These are phyloP conservation scores for Gallinago jamesoni DNA, from an alignment of 2,113 vertebrate species.

Conservation along the genomic window DNA sequence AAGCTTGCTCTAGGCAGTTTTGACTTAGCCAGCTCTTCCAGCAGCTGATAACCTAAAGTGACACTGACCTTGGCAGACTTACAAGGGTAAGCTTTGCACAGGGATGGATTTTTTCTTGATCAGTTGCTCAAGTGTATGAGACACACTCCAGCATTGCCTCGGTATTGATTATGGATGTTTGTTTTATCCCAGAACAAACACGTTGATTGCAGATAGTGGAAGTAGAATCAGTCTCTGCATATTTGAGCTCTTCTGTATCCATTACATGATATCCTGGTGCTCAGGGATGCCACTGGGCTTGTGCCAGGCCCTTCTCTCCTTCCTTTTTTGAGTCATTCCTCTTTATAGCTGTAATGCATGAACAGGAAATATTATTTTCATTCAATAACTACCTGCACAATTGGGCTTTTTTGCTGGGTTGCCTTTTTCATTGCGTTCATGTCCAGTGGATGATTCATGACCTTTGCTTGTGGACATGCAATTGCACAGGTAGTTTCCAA, in stretches of 20 bases:
- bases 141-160: not conserved
- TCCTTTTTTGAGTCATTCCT: not conserved
- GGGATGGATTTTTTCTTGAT: not conserved
- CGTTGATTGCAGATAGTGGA: not conserved
- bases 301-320: not conserved
- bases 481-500: not conserved
- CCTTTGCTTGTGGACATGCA: not conserved
- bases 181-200: conserved; percentile 12
- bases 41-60: not conserved
- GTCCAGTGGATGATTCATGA: not conserved
- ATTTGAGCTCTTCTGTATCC: not conserved
- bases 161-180: not conserved
- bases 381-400: not conserved
- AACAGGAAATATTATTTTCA: not conserved
- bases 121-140: not conserved
- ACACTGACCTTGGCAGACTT: conserved; percentile 35
- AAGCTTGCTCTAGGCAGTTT: conserved; percentile 14
- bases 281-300: not conserved
- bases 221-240: not conserved
- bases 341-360: not conserved
- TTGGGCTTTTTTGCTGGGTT: not conserved
- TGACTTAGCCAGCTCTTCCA: conserved; percentile 7
- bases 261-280: not conserved
- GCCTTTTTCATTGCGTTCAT: not conserved
- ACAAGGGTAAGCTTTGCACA: conserved; percentile 3